phyloP scores from a whole-genome alignment of 2,113 vertebrate species.

The Symphodus melops region DNA sequence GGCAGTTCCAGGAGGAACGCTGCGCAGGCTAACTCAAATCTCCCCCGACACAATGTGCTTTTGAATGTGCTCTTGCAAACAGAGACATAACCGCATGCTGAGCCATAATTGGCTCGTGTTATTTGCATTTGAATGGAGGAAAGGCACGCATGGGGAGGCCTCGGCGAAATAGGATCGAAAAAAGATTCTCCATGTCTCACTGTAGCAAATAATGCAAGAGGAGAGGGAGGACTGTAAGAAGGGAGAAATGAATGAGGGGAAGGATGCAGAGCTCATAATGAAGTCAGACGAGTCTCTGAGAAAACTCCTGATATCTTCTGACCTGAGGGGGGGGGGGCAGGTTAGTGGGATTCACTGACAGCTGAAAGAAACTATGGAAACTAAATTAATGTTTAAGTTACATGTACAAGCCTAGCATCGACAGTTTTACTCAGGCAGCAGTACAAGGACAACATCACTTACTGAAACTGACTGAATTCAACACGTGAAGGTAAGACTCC shows the following conservation, averaged over 20 bases:
- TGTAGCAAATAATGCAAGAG: constrained; percentile 6
- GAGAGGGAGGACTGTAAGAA: background rate
- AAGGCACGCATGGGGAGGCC: constrained; percentile 57
- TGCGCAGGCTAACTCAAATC: constrained; percentile 58
- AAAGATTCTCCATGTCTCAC: constrained; percentile 40
- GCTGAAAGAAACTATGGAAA: background rate
- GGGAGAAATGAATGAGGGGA: constrained; percentile 2
- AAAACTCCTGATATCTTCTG: background rate
- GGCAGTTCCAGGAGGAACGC: constrained; percentile 58
- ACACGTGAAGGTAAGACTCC: background rate
- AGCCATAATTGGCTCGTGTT: constrained; percentile 72
- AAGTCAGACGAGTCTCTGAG: background rate
- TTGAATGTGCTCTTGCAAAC: constrained; percentile 71
- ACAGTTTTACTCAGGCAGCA: background rate
- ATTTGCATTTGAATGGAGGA: constrained; percentile 81
- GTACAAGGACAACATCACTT: background rate
- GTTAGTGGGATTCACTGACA: background rate
- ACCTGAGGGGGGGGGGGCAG: background rate
- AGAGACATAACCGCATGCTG: constrained; percentile 71
- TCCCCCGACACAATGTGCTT: constrained; percentile 63
- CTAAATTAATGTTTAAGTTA: background rate
- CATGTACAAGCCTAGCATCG: background rate
- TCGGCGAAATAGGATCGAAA: constrained; percentile 7
- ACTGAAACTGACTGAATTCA: background rate
- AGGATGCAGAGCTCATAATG: background rate